Base-by-base conservation (phyloP, 2,113 vertebrate species). In the Dasyurus viverrinus region DNA sequence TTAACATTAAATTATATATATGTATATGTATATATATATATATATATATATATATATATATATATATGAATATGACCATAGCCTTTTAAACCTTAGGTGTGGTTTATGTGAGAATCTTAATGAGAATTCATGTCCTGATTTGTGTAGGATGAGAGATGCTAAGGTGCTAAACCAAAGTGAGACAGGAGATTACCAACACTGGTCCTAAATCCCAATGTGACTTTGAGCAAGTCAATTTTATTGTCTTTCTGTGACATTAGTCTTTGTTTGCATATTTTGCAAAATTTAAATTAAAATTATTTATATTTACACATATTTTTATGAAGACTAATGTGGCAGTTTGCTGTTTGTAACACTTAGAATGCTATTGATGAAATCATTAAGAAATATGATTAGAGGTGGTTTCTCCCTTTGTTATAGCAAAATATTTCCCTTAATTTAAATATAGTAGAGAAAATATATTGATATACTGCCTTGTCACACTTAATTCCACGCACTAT, bases 371-470 rank as follows among this genome's bases (percentile, higher is more conserved):
- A 2, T 91, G 52, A 76, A 68, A 54, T 47, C 30, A 48, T 92
- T 94, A 36, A 90, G 92, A 95, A 93, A 76, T 27, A 89, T 94
- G 92, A 92, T 90, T 93, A 93, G 2, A 90, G 25, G 53, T 48
- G 91, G 53, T 52, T 90, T 91, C 42, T 95, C 93, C 26, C 2
- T 92, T 92, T 96, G 92, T 68, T 52, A 10, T 52, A 90, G 76
- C 47, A 55, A 54, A 96, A 57, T 27, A 8, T 5, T 90, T 8
- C 36, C 22, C 16, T 94, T 1, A 60, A 54, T 48, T 95, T 92
- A 94, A 96, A 92, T 91, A 92, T 90, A 95, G 89, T 19, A 93
- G 52, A 95, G 24, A 93, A 93, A 92, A 55, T 10, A 48, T 95
- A 89, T 8, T 93, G 16, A 55, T 57, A 27, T 46, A n/a, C 93